Evolutionary conservation across 1,140 invertebrate species (phyloP).

Genomic region (Leptestheria dahalacensis): DNA sequence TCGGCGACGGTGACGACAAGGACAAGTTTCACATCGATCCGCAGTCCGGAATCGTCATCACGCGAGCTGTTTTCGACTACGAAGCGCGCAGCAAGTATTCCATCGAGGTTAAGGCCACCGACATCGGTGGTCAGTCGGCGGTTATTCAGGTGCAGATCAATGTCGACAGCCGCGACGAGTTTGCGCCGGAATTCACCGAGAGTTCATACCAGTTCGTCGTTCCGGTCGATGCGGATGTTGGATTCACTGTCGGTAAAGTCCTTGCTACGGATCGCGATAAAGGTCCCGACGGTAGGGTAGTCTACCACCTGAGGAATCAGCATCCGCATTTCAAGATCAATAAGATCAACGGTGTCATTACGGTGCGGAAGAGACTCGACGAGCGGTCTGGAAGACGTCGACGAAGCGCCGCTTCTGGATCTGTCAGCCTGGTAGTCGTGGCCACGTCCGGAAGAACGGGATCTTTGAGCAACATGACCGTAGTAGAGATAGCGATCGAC

Average conservation of each 20-base stretch:
- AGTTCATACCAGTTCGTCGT: slow-evolving; percentile 69
- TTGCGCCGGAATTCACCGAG: slow-evolving; percentile 75
- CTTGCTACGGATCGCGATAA: slow-evolving; percentile 77
- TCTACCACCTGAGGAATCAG: slow-evolving; percentile 69
- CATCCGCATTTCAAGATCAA: slow-evolving; percentile 83
- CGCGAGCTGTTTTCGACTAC: slow-evolving; percentile 69
- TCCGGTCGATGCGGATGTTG: slow-evolving; percentile 48
- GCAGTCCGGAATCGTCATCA: slow-evolving; percentile 54
- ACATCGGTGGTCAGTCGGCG: slow-evolving; percentile 59
- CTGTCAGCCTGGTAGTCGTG: slow-evolving; percentile 60
- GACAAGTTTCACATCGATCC: slow-evolving; percentile 70
- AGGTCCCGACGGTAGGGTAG: slow-evolving; percentile 75
- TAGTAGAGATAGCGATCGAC: slow-evolving; percentile 69
- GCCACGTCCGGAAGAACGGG: slow-evolving; percentile 74
- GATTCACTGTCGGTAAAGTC: slow-evolving; percentile 69
- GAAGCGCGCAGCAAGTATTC: slow-evolving; percentile 65
- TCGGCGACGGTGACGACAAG: slow-evolving; percentile 56
- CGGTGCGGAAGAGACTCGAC: slow-evolving; percentile 57
- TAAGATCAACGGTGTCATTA: slow-evolving; percentile 69
- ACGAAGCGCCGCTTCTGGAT: slow-evolving; percentile 27
- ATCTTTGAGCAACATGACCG: slow-evolving; percentile 67
- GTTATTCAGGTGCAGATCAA: slow-evolving; percentile 65
- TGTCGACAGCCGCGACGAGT: slow-evolving; percentile 83
- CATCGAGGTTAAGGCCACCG: slow-evolving; percentile 65
- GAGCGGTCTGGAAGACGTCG: slow-evolving; percentile 30